These are phyloP conservation scores for Melopsittacus undulatus DNA, from an alignment of 2,797 vertebrate genomes.

Conservation along the genomic window DNA sequence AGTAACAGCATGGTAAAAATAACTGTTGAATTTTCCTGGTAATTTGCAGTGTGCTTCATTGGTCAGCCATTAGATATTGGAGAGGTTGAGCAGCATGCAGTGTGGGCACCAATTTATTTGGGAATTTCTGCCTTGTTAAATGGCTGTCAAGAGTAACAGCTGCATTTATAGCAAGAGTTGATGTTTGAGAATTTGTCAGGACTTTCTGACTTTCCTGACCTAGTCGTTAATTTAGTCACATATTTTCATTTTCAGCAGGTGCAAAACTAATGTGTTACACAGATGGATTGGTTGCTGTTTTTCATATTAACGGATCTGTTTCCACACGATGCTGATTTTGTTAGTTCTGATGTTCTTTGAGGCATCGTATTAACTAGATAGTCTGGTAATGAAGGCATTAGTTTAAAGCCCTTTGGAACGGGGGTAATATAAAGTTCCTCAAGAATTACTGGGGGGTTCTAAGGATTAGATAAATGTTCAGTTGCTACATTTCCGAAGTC, in stretches of 20 bases:
- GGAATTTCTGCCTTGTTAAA: conserved; percentile 30
- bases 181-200: conserved; percentile 4
- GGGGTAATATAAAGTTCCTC: background rate
- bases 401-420: background rate
- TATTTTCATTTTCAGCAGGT: background rate
- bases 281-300: background rate
- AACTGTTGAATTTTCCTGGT: conserved; percentile 28
- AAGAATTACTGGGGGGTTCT: background rate
- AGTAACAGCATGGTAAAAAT: background rate
- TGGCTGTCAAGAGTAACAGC: conserved; percentile 11
- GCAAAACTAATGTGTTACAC: background rate
- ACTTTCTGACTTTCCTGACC: background rate
- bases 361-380: background rate
- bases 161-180: conserved; percentile 26
- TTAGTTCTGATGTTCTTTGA: background rate
- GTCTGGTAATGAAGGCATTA: background rate
- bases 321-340: background rate
- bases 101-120: background rate
- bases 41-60: background rate
- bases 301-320: background rate
- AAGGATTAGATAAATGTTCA: background rate
- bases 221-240: conserved; percentile 36
- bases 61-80: background rate
- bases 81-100: background rate
- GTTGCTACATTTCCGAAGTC: background rate